These are phyloP conservation scores for Conus canariensis DNA, from an alignment of 2,888 invertebrate genomes.

Conservation along the genomic window DNA sequence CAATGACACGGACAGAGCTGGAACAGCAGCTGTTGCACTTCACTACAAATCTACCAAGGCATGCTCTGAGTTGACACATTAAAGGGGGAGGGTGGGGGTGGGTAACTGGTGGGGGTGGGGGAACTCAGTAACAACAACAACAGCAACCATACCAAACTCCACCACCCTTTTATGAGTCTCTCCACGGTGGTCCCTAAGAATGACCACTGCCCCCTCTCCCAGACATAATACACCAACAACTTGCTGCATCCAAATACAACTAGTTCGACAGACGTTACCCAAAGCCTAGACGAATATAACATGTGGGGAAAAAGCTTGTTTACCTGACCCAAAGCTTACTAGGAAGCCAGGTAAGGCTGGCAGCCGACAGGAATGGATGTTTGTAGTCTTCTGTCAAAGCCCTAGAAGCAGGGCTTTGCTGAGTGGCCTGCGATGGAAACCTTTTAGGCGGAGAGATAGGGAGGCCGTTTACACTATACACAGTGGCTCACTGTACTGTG, in stretches of 20 bases:
- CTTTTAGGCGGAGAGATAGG: background rate
- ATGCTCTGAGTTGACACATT: no score
- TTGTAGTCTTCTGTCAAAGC: conserved; percentile 23
- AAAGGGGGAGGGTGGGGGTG: no score
- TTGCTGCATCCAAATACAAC: background rate
- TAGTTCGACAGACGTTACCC: background rate
- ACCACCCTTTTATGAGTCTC: no score
- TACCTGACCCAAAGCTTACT: background rate
- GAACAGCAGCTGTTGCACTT: no score
- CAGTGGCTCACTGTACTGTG: background rate
- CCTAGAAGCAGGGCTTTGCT: background rate
- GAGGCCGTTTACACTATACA: background rate
- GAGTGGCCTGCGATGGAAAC: conserved; percentile 7
- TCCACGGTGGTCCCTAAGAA: background rate
- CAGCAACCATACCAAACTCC: no score
- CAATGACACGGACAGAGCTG: no score
- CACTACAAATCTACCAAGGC: no score
- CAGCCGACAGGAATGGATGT: conserved; percentile 4
- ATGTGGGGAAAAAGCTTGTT: background rate
- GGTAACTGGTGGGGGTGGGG: no score
- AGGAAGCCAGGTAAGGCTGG: no score
- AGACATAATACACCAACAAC: background rate
- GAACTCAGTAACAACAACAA: no score
- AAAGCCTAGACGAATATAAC: no score
- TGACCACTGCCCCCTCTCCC: background rate